Conservation (phyloP, 2,888 invertebrate genomes). For the Tipula helvola region DNA sequence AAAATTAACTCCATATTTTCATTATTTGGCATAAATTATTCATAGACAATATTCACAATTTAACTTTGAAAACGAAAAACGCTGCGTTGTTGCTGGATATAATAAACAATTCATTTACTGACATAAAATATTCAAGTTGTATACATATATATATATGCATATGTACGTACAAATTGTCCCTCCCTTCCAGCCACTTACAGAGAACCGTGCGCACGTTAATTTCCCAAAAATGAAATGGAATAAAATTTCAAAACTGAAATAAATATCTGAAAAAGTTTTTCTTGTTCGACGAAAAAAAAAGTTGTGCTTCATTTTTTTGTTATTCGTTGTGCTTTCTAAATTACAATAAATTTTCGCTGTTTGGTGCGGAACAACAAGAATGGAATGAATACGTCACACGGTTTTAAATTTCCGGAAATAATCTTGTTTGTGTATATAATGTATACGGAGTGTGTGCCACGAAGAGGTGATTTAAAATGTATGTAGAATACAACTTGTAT, state of each 20-base stretch:
- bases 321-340: background rate
- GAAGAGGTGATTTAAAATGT: background rate
- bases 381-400: background rate
- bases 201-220: background rate
- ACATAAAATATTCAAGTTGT: background rate
- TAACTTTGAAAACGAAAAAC: background rate
- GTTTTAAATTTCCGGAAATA: background rate
- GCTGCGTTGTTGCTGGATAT: background rate
- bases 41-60: background rate
- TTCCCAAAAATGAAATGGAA: background rate
- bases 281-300: background rate
- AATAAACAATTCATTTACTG: background rate
- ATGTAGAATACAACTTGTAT: background rate
- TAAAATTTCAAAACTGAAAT: background rate
- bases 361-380: background rate
- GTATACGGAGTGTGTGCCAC: too few relatives aligned
- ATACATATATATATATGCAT: too few relatives aligned
- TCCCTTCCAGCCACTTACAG: background rate
- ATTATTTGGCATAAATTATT: background rate
- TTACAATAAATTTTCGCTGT: background rate
- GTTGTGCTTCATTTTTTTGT: background rate
- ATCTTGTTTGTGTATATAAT: background rate
- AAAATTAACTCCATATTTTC: background rate
- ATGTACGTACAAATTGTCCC: background rate
- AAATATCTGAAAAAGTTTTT: background rate